phyloP scores from a whole-genome alignment of 2,888 invertebrate genomes.

The Agonopterix subpropinquella region DNA sequence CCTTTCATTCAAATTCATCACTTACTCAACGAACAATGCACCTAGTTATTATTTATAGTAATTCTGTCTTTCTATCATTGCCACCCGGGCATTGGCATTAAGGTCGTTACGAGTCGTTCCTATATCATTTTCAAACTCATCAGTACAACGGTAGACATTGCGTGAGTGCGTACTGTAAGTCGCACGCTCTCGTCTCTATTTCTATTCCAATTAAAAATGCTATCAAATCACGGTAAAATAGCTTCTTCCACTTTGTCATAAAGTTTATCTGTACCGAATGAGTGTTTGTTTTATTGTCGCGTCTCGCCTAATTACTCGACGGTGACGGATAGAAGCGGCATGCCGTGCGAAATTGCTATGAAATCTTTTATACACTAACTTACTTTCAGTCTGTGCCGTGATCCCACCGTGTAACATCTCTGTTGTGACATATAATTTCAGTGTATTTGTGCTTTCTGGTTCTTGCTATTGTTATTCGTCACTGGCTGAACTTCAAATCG shows the following conservation, averaged over 20 bases:
- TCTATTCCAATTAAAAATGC: conserved; percentile 9
- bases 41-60: conserved; percentile 9
- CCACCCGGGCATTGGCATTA: conserved; percentile 50
- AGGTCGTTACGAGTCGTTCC: conserved; percentile 20
- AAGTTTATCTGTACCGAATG: conserved; percentile 14
- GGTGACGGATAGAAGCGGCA: conserved; percentile 55
- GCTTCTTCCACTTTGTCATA: conserved; percentile 19
- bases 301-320: conserved; percentile 51
- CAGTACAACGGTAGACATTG: conserved; percentile 46
- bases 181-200: conserved; percentile 39
- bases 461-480: background rate
- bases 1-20: no score
- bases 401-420: conserved; percentile 18
- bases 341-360: conserved; percentile 62
- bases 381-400: conserved; percentile 27
- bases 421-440: conserved; percentile 2
- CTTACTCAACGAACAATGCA: no score
- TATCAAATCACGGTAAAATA: conserved; percentile 17
- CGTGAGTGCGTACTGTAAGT: conserved; percentile 50
- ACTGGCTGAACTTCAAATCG: conserved; percentile 1
- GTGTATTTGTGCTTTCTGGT: background rate
- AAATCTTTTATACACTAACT: conserved; percentile 45
- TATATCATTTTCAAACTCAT: conserved; percentile 38
- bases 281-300: conserved; percentile 22
- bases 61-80: conserved; percentile 36